Evolutionary conservation across 2,888 invertebrate species (phyloP), one percentile per base, ranked within the genome.

Genomic region (Rhorus exstirpatorius): DNA sequence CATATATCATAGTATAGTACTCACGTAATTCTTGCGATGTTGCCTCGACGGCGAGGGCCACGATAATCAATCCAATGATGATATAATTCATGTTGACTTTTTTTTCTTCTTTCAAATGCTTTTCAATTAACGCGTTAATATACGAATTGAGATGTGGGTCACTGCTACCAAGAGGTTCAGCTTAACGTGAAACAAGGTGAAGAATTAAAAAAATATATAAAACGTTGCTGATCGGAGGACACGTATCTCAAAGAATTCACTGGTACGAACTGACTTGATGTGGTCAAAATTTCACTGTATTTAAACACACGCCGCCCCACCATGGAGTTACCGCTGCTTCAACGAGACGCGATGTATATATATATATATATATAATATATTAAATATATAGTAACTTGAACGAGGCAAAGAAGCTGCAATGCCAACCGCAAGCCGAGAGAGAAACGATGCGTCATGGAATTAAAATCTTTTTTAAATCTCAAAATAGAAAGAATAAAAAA

Each of bases 261-360:
- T 31, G 46, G 17, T 78, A 51, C n/a, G 44, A 84, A 91, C 90
- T 91, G 90, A 81, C 86, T 86, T 60, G 84, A 87, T 83, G 85
- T 84, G 81, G 84, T 85, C 86, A 88, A 88, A 87, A 86, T 88
- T 87, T 83, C 88, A 84, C 84, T 86, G 85, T 91, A 90, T 91
- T 89, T 91, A 91, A 90, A 84, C 85, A 77, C 81, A 72, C 81
- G 81, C 79, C 85, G 83, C 88, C 88, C 88, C 87, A 85, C 87
- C 84, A 87, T 80, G 41, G n/a, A n/a, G n/a, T n/a, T n/a, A n/a
- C n/a, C n/a, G n/a, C n/a, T n/a, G n/a, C n/a, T n/a, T n/a, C n/a
- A n/a, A n/a, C n/a, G n/a, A n/a, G n/a, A n/a, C n/a, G n/a, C n/a
- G n/a, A n/a, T n/a, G n/a, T n/a, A n/a, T n/a, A n/a, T n/a, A n/a